These are phyloP conservation scores for Zosterops borbonicus DNA, from an alignment of 2,113 vertebrate genomes.

Conservation along the genomic window DNA sequence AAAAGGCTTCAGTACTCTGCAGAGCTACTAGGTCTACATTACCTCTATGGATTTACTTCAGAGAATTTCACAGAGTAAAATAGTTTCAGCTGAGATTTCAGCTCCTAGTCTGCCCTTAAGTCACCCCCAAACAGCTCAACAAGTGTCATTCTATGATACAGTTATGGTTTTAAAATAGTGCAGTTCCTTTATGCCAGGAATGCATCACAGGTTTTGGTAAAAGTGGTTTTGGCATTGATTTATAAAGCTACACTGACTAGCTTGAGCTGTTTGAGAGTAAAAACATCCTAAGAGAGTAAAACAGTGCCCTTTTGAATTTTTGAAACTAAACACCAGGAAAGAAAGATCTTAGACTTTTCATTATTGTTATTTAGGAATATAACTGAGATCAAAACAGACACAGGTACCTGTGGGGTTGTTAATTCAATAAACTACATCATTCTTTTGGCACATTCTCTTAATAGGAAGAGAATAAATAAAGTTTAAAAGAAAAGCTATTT, in stretches of 20 bases:
- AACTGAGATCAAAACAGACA: not conserved
- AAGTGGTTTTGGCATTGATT: constrained; percentile 10
- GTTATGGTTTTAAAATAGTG: not conserved
- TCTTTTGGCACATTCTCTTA: not conserved
- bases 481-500: not conserved
- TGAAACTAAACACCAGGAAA: not conserved
- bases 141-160: not conserved
- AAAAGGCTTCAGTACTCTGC: not conserved
- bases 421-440: not conserved
- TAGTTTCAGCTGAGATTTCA: not conserved
- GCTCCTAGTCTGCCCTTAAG: not conserved
- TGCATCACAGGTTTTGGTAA: not conserved
- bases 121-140: not conserved
- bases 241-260: not conserved
- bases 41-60: not conserved
- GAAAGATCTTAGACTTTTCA: not conserved
- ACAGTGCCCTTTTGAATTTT: not conserved
- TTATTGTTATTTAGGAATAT: not conserved
- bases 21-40: not conserved
- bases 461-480: not conserved
- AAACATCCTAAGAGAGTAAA: not conserved
- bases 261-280: not conserved
- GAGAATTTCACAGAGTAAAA: not conserved
- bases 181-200: not conserved
- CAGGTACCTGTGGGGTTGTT: not conserved